Percentiles rank a stretch among this genome's conserved stretches.
Evolutionary conservation across 2,113 vertebrate species (phyloP).

Genomic region (Addax nasomaculatus): DNA sequence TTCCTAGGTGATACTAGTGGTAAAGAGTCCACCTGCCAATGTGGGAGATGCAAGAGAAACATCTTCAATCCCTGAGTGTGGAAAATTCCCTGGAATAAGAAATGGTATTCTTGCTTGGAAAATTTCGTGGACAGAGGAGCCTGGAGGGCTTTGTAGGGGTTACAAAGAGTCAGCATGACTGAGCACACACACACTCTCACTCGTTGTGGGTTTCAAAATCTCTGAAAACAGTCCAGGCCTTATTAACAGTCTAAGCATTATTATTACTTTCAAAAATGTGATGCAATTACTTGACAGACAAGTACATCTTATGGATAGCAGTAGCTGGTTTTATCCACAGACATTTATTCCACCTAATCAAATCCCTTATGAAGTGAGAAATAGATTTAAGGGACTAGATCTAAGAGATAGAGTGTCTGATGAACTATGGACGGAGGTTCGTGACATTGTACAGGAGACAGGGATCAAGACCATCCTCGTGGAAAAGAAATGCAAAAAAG

Average conservation of each 20-base stretch:
- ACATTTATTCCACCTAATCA: not conserved
- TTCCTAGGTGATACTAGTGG: not conserved
- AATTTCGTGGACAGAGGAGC: not conserved
- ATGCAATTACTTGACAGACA: not conserved
- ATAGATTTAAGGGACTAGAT: too few relatives aligned
- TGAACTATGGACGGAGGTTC: too few relatives aligned
- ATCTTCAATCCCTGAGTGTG: fast-evolving
- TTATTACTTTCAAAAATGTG: not conserved
- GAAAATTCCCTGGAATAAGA: not conserved
- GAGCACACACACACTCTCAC: not conserved
- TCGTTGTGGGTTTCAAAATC: not conserved
- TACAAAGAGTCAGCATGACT: not conserved
- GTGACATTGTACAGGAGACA: too few relatives aligned
- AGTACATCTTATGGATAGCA: not conserved
- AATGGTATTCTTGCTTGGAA: not conserved
- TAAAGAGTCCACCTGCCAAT: not conserved
- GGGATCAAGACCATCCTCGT: too few relatives aligned
- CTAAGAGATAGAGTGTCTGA: too few relatives aligned
- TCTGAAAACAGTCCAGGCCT: not conserved
- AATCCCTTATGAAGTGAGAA: too few relatives aligned
- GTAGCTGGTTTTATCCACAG: not conserved
- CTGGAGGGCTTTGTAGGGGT: not conserved
- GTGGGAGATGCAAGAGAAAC: not conserved
- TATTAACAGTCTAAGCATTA: not conserved
- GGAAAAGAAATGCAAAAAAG: too few relatives aligned